Base-by-base conservation (phyloP, 2,888 invertebrate genomes). In the Imbricaverruca yamaguchii region DNA sequence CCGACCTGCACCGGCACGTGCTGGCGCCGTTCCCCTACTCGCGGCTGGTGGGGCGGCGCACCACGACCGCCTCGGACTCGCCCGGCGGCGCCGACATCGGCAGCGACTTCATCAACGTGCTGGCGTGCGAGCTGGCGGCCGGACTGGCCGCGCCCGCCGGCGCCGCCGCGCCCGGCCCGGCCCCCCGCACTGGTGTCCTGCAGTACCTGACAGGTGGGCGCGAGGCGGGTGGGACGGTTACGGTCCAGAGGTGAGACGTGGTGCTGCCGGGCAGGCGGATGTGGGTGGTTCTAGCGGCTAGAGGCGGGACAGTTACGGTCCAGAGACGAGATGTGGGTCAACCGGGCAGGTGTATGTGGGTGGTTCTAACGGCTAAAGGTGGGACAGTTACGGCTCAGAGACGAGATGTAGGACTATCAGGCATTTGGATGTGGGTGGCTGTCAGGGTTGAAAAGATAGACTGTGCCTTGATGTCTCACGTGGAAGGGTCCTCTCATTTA, bases 11-110 rank as follows among this genome's bases (percentile, higher is more conserved):
- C 83, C 86, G 86, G 21, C 85, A 81, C 82, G 86, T 87, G 87
- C 87, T 87, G 10, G 86, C 86, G 23, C 86, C 83, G 80, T 86
- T 84, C 80, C 85, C 85, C 25, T 83, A 81, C 63, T 87, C 84
- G 82, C 87, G 87, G 21, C 86, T 85, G 23, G 87, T 86, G 15
- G 87, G 86, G 10, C 87, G 83, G 6, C 85, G 69, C 3, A 85
- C 85, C 1, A 86, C 86, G 59, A 86, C 85, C 59, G 85, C 85
- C 18, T 86, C 39, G 4, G 39, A 39, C 39, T 39, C 39, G 39
- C 4, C 39, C 2, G 15, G 83, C 57, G n/a, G 84, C 81, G 21
- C 84, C 57, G 85, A 85, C 18, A 84, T 84, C 7, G 81, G 80
- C 23, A 84, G 83, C 81, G 86, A 83, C 6, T 85, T 81, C 69